Base-by-base conservation (phyloP, 2,888 invertebrate species). In the Pemphredon lugubris region DNA sequence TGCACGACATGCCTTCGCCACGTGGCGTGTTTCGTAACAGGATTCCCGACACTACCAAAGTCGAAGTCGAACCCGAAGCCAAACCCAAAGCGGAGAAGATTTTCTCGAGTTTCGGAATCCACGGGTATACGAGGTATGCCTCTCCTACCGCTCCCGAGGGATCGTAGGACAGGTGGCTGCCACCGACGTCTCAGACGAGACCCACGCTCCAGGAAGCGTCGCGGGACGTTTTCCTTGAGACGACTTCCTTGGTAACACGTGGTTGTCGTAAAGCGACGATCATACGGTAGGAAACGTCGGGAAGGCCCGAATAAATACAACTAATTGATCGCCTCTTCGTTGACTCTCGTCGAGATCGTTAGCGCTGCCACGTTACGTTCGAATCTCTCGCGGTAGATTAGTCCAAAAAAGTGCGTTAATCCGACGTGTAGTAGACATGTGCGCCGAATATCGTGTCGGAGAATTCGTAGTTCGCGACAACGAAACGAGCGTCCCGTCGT, bases 131-230 rank as follows among this genome's bases (percentile, higher is more conserved):
- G 45, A 34, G 14, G 5, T 26, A 44, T 45, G 51, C 45, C 59
- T 21, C 26, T 39, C 20, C 21, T n/a, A 23, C 20, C 53, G n/a
- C 26, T 74, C 83, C 73, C 78, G 21, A 6, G 81, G 79, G 84
- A 81, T 68, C 50, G 44, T 34, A 54, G 57, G 83, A 79, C 86
- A 85, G 86, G 85, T 86, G 85, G 86, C 77, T 76, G 77, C 76
- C 75, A 78, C 73, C 75, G 77, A 77, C 50, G 69, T 72, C 77
- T 80, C 71, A 55, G 77, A 78, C 75, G 75, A 75, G 77, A 81
- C 58, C 77, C 83, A 82, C 75, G 74, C 84, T 83, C 77, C 83
- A 74, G 81, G 79, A 84, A 83, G 75, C 75, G 74, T 75, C 61
- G 40, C 70, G 63, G 66, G 67, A 67, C 69, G 30, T 59, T 71